phyloP scores from a whole-genome alignment of 2,888 invertebrate genomes.

The Corythucha ciliata region DNA sequence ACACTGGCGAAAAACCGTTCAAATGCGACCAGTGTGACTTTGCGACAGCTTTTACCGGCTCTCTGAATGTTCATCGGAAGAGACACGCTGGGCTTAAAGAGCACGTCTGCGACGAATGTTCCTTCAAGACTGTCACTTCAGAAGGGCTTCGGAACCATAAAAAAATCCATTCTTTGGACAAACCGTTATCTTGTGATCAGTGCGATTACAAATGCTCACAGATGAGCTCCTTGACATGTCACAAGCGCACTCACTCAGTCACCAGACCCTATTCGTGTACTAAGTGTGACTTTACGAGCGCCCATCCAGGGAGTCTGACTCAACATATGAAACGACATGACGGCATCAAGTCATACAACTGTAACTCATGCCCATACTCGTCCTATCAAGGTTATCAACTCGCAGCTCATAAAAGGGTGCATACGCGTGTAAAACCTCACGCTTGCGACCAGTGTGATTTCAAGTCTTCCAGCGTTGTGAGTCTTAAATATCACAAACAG shows the following conservation, averaged over 20 bases:
- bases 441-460: conserved; percentile 8
- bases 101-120: no score
- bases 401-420: conserved; percentile 6
- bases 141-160: no score
- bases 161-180: no score
- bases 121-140: no score
- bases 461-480: conserved; percentile 5
- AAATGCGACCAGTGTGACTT: no score
- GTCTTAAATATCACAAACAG: conserved; percentile 15
- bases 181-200: no score
- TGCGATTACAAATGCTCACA: no score
- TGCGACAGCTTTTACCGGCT: no score
- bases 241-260: conserved; percentile 12
- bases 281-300: not conserved
- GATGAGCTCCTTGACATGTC: conserved; percentile 6
- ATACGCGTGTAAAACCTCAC: conserved; percentile 10
- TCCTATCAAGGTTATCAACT: conserved; percentile 6
- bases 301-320: conserved; percentile 6
- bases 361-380: conserved; percentile 5
- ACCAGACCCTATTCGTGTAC: conserved; percentile 8
- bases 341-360: conserved; percentile 10
- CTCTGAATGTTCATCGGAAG: no score
- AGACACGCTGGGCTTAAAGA: no score
- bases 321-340: conserved; percentile 9
- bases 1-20: no score